These are phyloP conservation scores for Pteromalus puparum DNA, from an alignment of 1,140 invertebrate species.

Conservation along the genomic window DNA sequence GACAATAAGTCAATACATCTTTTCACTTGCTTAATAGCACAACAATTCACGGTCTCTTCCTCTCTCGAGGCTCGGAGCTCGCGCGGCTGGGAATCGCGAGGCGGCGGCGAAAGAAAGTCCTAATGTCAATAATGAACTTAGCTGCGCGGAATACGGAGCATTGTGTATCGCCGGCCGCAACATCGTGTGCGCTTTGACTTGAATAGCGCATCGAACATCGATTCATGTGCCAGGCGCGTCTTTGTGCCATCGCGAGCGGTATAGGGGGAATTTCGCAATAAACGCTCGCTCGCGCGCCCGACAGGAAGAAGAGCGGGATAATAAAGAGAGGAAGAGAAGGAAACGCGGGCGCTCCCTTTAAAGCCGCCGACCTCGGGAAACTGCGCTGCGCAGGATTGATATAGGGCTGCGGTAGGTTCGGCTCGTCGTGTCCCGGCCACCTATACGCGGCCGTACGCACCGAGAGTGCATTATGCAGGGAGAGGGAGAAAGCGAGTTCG, in stretches of 20 bases:
- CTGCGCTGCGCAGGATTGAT: slow-evolving; percentile 60
- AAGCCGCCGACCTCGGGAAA: slow-evolving; percentile 58
- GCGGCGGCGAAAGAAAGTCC: slow-evolving; percentile 8
- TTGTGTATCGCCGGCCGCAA: slow-evolving; percentile 17
- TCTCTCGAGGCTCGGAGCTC: not conserved
- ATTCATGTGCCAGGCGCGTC: slow-evolving; percentile 45
- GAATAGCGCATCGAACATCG: slow-evolving; percentile 32
- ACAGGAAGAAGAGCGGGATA: not conserved
- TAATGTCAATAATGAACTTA: slow-evolving; percentile 52
- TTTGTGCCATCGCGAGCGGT: slow-evolving; percentile 2
- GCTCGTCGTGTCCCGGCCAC: slow-evolving; percentile 56
- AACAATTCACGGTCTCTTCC: slow-evolving; percentile 8
- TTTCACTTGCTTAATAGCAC: slow-evolving; percentile 46
- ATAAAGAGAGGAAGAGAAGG: not conserved
- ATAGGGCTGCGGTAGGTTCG: slow-evolving; percentile 66
- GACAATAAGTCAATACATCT: slow-evolving; percentile 51
- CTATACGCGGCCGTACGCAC: slow-evolving; percentile 54
- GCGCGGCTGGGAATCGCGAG: not conserved
- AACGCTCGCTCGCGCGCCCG: not conserved
- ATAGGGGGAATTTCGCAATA: not conserved
- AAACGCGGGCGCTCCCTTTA: not conserved
- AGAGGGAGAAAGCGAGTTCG: not conserved
- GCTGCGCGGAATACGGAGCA: not conserved
- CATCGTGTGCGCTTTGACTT: slow-evolving; percentile 33
- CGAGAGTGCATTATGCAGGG: not conserved